Conservation (phyloP, 2,797 vertebrate species). For the Girardinus metallicus region DNA sequence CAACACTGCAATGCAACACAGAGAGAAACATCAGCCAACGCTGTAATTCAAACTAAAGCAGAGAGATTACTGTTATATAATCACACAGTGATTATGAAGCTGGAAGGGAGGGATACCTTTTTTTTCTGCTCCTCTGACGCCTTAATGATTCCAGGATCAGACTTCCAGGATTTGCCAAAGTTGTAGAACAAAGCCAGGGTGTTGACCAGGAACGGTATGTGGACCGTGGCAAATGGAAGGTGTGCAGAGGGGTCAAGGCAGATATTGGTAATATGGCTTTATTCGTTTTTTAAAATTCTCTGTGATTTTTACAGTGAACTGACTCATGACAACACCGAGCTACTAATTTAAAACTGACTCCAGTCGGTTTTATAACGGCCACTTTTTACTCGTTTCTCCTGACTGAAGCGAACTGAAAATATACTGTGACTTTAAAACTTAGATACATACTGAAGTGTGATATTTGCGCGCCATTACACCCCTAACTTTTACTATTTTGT, state of each 20-base stretch:
- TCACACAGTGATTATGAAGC: not conserved
- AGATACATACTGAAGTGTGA: no score
- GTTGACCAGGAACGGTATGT: constrained; percentile 96
- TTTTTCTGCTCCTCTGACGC: constrained; percentile 99
- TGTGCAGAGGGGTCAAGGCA: constrained; percentile 90
- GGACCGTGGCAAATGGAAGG: constrained; percentile 93
- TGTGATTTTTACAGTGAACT: not conserved
- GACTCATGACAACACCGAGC: no score
- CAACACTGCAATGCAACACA: not conserved
- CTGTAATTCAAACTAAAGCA: not conserved
- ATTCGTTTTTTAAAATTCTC: not conserved
- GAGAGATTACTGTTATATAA: not conserved
- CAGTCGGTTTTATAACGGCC: no score
- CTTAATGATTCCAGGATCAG: constrained; percentile 98
- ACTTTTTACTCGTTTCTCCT: no score
- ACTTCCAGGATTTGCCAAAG: constrained; percentile 99
- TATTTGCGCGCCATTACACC: no score
- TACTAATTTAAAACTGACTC: not conserved
- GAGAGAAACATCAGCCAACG: not conserved
- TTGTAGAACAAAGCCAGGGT: constrained; percentile 97
- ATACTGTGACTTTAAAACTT: no score
- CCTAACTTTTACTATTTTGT: no score
- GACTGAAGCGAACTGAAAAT: no score
- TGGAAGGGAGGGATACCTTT: constrained; percentile 82
- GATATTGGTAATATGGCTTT: not conserved